Base-by-base conservation (phyloP, 1,140 invertebrate genomes). In the Eriocheir sinensis region DNA sequence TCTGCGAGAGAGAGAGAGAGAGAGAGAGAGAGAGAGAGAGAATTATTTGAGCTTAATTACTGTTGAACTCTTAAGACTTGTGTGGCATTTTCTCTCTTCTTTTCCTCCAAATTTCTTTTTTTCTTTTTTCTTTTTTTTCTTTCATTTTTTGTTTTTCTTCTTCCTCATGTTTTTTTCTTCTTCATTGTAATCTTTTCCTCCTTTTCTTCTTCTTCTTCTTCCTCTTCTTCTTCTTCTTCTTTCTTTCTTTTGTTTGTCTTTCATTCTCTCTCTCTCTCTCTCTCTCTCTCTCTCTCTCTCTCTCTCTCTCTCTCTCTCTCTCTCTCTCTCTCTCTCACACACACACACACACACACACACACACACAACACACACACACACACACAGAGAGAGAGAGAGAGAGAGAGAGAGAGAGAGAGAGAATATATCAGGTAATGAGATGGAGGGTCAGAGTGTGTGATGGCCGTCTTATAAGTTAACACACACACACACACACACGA, bases 231-330 rank as follows among this genome's bases (percentile, higher is more conserved):
- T 38, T 41, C 8, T 21, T 88, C 8, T 4, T 4, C 40, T n/a
- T 88, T 38, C 6, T n/a, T 3, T 4, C 17, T 38, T 4, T n/a
- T 34, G 8, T 88, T 4, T 34, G 8, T 88, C 34, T 34, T 38
- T 34, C 6, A 27, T 38, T 36, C 85, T 88, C 34, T 36, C 85
- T 88, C 85, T 34, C 6, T 36, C 34, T 8, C 8, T 34, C 34
- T 34, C 85, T 15, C 40, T 88, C 6, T 88, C 85, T 36, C 85
- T 88, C 8, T 34, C 32, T 88, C 34, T 34, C 85, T 88, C 85
- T 34, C 40, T 27, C 40, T 36, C 85, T 88, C n/a, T 38, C 85
- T 88, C 40, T 88, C 6, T 27, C 32, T 4, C 34, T 4, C 27
- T n/a, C 32, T 88, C 8, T 34, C 34, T 4, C 17, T 36, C n/a